Evolutionary conservation across 2,888 invertebrate genomes (phyloP).

Genomic region (Trissolcus japonicus): DNA sequence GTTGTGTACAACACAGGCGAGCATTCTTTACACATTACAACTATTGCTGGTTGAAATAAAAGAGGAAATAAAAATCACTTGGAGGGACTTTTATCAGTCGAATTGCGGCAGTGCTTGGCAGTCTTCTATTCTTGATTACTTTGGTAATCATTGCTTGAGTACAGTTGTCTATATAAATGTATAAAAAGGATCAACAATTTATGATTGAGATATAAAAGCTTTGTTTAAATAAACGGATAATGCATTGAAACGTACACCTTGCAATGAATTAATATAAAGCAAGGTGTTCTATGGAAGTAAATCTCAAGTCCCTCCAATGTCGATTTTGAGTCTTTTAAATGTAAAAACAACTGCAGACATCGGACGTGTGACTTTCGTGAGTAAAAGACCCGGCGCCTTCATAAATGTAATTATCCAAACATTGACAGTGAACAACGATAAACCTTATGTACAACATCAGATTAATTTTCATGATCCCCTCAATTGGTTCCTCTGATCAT

Average conservation of each 20-base stretch:
- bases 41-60: slow-evolving; percentile 43
- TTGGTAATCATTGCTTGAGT: slow-evolving; percentile 16
- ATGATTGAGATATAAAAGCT: background rate
- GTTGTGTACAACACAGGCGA: slow-evolving; percentile 35
- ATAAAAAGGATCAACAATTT: too few relatives aligned
- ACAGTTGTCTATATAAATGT: slow-evolving; percentile 18
- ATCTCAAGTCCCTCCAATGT: slow-evolving; percentile 36
- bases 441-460: slow-evolving; percentile 65
- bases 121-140: slow-evolving; percentile 40
- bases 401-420: slow-evolving; percentile 62
- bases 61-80: background rate
- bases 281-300: slow-evolving; percentile 24
- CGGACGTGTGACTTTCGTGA: slow-evolving; percentile 33
- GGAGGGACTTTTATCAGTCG: too few relatives aligned
- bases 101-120: slow-evolving; percentile 40
- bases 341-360: slow-evolving; percentile 28
- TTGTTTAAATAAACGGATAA: background rate
- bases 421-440: slow-evolving; percentile 67
- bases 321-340: slow-evolving; percentile 29
- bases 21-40: slow-evolving; percentile 29
- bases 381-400: slow-evolving; percentile 18
- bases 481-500: background rate
- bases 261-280: background rate
- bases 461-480: slow-evolving; percentile 32
- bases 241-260: background rate